Evolutionary conservation across 2,888 invertebrate species (phyloP), one percentile per base, ranked within the genome.

Genomic region (Anthophora plumipes): DNA sequence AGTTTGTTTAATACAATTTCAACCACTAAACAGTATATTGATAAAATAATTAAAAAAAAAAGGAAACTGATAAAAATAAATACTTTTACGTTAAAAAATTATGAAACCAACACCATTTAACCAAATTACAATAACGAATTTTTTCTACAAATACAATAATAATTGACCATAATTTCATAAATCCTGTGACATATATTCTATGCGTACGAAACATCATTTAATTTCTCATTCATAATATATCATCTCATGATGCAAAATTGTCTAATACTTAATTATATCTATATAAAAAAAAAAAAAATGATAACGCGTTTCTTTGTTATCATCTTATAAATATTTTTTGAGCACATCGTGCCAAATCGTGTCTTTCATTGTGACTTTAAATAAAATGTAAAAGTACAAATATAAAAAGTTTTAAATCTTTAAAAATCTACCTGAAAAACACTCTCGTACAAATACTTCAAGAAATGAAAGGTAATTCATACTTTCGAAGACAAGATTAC

Each of bases 111-210:
- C 43, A 67, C 57, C 67, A 1, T 41, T 41, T 41, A 22, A 43
- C 17, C 25, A 43, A n/a, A 31, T 17, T 20, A 31, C 25, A 57
- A 48, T 46, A 20, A 37, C 31, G 57, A 46, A 37, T 22, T 17
- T 48, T 14, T 55, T 14, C 31, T 46, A 41, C 17, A 48, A 20
- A 43, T 48, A 57, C 43, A 67, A 43, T 55, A 67, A 68, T 59
- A 59, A 68, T 43, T 57, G 57, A 46, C 31, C n/a, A 46, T 7
- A 25, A 41, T 54, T 54, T 17, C 14, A 39, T 41, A 1, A 54
- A 43, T 67, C 43, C 25, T n/a, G 8, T 31, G 1, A 31, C 4
- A 4, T 31, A 4, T 31, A 31, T 31, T 31, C 31, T 31, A 31
- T 4, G 31, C 8, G 22, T 6, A 41, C 11, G 20, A 22, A 12